Evolutionary conservation across 2,888 invertebrate genomes (phyloP), one percentile per base, ranked within the genome.

Genomic region (Drosophila mulleri): DNA sequence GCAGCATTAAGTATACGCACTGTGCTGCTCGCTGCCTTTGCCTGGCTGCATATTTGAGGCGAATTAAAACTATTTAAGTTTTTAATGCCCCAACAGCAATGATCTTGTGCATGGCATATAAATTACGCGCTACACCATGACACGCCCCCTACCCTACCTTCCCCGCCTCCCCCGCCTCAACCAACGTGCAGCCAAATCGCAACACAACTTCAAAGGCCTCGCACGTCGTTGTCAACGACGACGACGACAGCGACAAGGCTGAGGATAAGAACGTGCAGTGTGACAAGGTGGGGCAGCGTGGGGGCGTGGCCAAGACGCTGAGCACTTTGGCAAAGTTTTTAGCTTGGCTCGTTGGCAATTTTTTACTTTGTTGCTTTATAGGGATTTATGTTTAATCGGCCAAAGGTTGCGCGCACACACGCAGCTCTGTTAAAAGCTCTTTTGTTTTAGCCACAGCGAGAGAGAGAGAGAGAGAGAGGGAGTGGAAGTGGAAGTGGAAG

Each of bases 41-140:
- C 50, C 54, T 42, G 7, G 39, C 74, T 74, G 83, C 86, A 80
- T 85, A 88, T 87, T 88, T 84, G 45, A 64, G 78, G 61, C 77
- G 88, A 76, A 85, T 89, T 87, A 87, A 89, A 87, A 89, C 89
- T 89, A 89, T 87, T 89, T 89, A 89, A 88, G 87, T 87, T 88
- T 87, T 88, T 88, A 88, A 88, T 89, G 85, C 89, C 76, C 66
- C 72, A 87, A 87, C 83, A 87, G 83, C 66, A 83, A 78, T 88
- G 88, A 87, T 88, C 89, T 75, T 80, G 83, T 84, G 89, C 75
- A 67, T 72, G 83, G 87, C 89, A 89, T 89, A 87, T 89, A 88
- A 87, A 87, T 87, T 87, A 74, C 81, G 72, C 37, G 54, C 54
- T 32, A 47, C 39, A n/a, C 48, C 23, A 5, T 1, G 58, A 48